A percentile compares a stretch with the other conserved stretches of the same genome.
Conservation (phyloP, 1,140 invertebrate genomes). For the Aphis gossypii region DNA sequence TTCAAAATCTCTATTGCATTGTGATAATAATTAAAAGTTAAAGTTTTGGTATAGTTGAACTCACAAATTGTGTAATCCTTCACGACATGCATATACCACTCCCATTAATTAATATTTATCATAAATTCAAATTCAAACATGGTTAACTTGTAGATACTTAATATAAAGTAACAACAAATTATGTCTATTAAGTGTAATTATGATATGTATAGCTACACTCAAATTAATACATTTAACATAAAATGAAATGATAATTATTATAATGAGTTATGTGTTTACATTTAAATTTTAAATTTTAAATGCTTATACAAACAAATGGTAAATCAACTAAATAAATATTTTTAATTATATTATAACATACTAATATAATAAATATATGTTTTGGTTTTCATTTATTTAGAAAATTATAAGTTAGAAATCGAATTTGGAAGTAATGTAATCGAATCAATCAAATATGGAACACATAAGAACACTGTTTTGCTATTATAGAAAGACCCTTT, state of each 20-base stretch:
- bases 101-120: constrained; percentile 5
- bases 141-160: neutral
- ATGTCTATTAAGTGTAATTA: neutral
- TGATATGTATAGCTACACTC: neutral
- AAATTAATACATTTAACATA: neutral
- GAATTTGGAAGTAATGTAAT: neutral
- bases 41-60: constrained; percentile 20
- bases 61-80: neutral
- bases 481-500: neutral
- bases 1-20: constrained; percentile 1
- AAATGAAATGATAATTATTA: neutral
- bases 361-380: neutral
- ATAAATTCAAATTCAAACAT: neutral
- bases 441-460: neutral
- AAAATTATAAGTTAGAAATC: neutral
- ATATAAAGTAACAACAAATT: neutral
- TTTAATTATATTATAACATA: neutral
- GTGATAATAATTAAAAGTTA: neutral
- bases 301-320: neutral
- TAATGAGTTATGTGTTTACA: neutral
- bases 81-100: neutral
- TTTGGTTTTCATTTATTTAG: neutral
- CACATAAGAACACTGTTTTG: neutral
- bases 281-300: neutral
- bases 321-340: neutral